Evolutionary conservation across 2,113 vertebrate species (phyloP).

Genomic region (Bos javanicus): DNA sequence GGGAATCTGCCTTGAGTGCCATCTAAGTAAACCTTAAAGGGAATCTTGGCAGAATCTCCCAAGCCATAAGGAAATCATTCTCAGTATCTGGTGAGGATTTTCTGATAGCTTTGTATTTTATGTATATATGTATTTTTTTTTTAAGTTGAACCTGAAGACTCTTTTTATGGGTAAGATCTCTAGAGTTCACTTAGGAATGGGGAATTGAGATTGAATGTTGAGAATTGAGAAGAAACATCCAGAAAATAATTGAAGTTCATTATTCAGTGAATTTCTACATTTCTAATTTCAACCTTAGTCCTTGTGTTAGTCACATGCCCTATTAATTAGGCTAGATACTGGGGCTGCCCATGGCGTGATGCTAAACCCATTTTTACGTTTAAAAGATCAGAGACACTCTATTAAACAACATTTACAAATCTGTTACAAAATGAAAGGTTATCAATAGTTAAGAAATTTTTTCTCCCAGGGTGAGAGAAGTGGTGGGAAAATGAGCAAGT

Average conservation of each 20-base stretch:
- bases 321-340: background rate
- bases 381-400: constrained; percentile 34
- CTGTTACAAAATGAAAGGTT: constrained; percentile 23
- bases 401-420: constrained; percentile 38
- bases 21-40: constrained; percentile 75
- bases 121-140: background rate
- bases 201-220: constrained; percentile 28
- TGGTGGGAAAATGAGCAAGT: background rate
- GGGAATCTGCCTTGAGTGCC: constrained; percentile 73
- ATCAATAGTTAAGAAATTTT: background rate
- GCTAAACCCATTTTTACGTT: constrained; percentile 36
- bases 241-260: background rate
- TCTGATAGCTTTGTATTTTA: constrained; percentile 73
- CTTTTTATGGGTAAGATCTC: constrained; percentile 11
- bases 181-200: background rate
- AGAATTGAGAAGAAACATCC: background rate
- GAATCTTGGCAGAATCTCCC: constrained; percentile 76
- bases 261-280: constrained; percentile 22
- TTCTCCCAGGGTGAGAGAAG: background rate
- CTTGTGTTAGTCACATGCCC: background rate
- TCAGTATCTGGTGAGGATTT: constrained; percentile 76
- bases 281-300: constrained; percentile 27
- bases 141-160: background rate
- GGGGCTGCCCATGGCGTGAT: background rate
- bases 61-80: constrained; percentile 80